phyloP scores from a whole-genome alignment of 2,888 invertebrate genomes.

The Torymus tubicola region DNA sequence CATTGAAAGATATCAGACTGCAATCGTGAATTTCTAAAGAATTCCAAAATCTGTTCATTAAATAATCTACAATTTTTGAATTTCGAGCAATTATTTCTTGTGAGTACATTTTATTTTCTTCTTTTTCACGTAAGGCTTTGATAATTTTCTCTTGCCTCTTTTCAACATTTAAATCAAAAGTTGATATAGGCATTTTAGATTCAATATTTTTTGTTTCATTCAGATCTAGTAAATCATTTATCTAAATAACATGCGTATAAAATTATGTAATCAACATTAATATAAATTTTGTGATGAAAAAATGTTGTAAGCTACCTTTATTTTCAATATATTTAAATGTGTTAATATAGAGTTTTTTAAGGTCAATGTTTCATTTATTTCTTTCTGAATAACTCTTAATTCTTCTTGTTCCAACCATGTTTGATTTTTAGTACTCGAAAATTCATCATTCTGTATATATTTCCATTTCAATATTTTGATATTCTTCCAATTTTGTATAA shows the following conservation, averaged over 20 bases:
- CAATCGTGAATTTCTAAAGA: conserved; percentile 77
- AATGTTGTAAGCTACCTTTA: conserved; percentile 34
- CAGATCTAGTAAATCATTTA: conserved; percentile 76
- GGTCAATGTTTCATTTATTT: conserved; percentile 63
- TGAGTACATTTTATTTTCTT: conserved; percentile 76
- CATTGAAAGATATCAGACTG: conserved; percentile 73
- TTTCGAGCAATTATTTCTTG: conserved; percentile 79
- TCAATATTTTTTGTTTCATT: conserved; percentile 79
- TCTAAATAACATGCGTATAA: conserved; percentile 48
- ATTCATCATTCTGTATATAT: background rate
- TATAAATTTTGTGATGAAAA: background rate
- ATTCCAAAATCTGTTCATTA: conserved; percentile 80
- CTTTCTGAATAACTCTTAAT: conserved; percentile 57
- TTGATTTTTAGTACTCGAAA: conserved; percentile 6
- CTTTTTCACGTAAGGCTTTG: conserved; percentile 76
- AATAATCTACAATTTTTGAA: conserved; percentile 79
- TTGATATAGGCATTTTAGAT: conserved; percentile 79
- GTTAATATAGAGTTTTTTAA: conserved; percentile 70
- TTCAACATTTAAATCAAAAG: conserved; percentile 81
- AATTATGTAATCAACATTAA: background rate
- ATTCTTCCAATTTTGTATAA: background rate
- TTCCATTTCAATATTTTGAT: conserved; percentile 10
- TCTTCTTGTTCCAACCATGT: conserved; percentile 65
- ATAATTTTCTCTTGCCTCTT: conserved; percentile 75
- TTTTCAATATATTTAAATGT: conserved; percentile 67